These are phyloP conservation scores for Chaetodon trifasciatus DNA, from an alignment of 2,797 vertebrate genomes.

Conservation along the genomic window DNA sequence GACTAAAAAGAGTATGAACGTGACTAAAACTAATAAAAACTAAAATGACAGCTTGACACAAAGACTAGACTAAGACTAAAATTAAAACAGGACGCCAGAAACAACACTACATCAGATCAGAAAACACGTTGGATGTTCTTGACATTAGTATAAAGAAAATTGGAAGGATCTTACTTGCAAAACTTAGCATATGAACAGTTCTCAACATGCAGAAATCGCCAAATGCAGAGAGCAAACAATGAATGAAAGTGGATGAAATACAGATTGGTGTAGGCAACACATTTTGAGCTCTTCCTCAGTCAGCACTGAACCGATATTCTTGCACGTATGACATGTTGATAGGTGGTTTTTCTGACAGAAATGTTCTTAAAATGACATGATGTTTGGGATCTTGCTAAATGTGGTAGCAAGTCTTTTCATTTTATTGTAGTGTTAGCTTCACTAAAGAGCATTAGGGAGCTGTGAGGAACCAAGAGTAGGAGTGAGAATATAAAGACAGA, in stretches of 20 bases:
- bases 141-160: background rate
- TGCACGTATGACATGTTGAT: slow-evolving; percentile 15
- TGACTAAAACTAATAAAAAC: too few relatives aligned
- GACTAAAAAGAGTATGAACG: too few relatives aligned
- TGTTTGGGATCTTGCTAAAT: slow-evolving; percentile 35
- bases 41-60: too few relatives aligned
- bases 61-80: too few relatives aligned
- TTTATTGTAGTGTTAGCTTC: slow-evolving; percentile 16
- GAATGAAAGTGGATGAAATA: background rate
- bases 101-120: too few relatives aligned
- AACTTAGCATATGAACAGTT: background rate
- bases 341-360: slow-evolving; percentile 33
- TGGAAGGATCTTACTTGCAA: background rate
- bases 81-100: too few relatives aligned
- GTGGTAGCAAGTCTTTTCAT: slow-evolving; percentile 10
- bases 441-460: slow-evolving; percentile 15
- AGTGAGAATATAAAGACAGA: slow-evolving; percentile 42
- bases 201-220: background rate
- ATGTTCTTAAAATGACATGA: slow-evolving; percentile 31
- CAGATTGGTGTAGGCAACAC: background rate
- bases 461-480: slow-evolving; percentile 31
- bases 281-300: background rate
- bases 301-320: background rate
- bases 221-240: background rate
- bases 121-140: background rate